phyloP scores from a whole-genome alignment of 2,888 invertebrate genomes.

The Meganola albula region DNA sequence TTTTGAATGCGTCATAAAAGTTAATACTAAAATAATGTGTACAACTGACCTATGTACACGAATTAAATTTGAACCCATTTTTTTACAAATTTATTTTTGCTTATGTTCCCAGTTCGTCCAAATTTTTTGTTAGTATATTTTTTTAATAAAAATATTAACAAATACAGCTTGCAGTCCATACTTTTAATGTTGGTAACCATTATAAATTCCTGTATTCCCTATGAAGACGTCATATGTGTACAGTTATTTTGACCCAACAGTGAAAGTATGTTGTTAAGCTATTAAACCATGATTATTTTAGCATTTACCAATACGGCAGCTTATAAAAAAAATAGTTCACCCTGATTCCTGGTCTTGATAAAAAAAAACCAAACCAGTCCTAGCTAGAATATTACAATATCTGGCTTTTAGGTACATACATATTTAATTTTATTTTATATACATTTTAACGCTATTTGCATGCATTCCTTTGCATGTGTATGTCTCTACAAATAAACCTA shows the following conservation, averaged over 20 bases:
- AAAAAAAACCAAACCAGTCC: slow-evolving; percentile 16
- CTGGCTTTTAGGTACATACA: slow-evolving; percentile 24
- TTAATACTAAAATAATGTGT: slow-evolving; percentile 22
- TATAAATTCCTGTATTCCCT: no score
- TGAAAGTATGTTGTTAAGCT: slow-evolving; percentile 60
- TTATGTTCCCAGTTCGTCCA: slow-evolving; percentile 26
- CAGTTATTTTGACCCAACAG: no score
- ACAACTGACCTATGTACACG: slow-evolving; percentile 30
- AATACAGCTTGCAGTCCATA: slow-evolving; percentile 60
- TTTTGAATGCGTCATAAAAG: slow-evolving; percentile 24
- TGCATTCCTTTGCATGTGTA: slow-evolving; percentile 15
- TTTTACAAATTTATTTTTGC: slow-evolving; percentile 25
- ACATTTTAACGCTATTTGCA: slow-evolving; percentile 7
- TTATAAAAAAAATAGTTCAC: slow-evolving; percentile 52
- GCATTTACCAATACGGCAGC: slow-evolving; percentile 78
- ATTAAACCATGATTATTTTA: slow-evolving; percentile 51
- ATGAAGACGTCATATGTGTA: no score
- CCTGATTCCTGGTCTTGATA: slow-evolving; percentile 40
- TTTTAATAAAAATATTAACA: slow-evolving; percentile 39
- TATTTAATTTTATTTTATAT: slow-evolving; percentile 13
- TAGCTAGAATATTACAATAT: slow-evolving; percentile 24
- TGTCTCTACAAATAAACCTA: slow-evolving; percentile 19
- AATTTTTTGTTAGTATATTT: slow-evolving; percentile 32
- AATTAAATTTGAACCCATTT: slow-evolving; percentile 20
- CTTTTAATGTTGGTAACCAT: slow-evolving; percentile 63